These are phyloP conservation scores for Phymastichus coffea DNA, from an alignment of 1,140 invertebrate genomes.

Conservation along the genomic window DNA sequence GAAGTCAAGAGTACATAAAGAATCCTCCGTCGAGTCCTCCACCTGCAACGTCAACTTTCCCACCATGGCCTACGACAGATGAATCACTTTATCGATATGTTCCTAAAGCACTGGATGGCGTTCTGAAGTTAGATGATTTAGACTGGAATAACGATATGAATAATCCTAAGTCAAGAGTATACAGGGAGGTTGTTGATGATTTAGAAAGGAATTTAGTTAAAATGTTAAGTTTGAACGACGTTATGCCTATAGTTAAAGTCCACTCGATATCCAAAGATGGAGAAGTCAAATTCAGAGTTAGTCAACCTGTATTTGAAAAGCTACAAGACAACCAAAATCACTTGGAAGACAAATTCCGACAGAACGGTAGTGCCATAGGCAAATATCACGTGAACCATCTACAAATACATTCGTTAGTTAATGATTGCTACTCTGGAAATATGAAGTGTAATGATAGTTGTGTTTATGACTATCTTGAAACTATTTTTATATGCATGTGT, in stretches of 20 bases:
- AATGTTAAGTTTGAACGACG: conserved; percentile 35
- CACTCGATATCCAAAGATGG: conserved; percentile 59
- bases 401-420: conserved; percentile 56
- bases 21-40: conserved; percentile 53
- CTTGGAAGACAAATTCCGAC: conserved; percentile 42
- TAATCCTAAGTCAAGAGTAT: conserved; percentile 64
- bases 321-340: conserved; percentile 41
- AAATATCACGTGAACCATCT: conserved; percentile 44
- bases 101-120: conserved; percentile 66
- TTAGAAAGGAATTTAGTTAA: conserved; percentile 63
- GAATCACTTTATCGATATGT: conserved; percentile 58
- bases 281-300: conserved; percentile 47
- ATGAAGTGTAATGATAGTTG: conserved; percentile 77
- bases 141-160: conserved; percentile 61
- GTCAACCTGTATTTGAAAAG: conserved; percentile 40
- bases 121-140: conserved; percentile 67
- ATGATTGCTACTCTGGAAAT: conserved; percentile 75
- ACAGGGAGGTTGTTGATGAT: conserved; percentile 59
- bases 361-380: conserved; percentile 42
- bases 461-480: conserved; percentile 65
- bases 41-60: conserved; percentile 51
- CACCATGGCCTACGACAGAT: conserved; percentile 57
- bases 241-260: conserved; percentile 63
- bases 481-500: conserved; percentile 70
- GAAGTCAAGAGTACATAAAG: conserved; percentile 48